Conservation (phyloP, 2,113 vertebrate species). For the Leptosomus discolor region DNA sequence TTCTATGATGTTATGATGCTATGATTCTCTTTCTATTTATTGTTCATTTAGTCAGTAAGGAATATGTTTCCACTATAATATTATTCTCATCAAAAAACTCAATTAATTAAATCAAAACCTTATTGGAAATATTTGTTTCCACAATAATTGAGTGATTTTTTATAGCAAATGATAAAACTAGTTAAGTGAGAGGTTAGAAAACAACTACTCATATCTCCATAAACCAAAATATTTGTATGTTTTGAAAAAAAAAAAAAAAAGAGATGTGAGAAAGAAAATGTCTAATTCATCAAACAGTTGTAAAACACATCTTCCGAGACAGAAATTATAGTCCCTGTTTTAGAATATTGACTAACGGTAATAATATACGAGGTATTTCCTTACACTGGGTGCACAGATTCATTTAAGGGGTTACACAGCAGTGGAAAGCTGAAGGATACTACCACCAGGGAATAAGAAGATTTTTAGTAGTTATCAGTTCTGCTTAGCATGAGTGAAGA, state of each 20-base stretch:
- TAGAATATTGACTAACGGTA: not conserved
- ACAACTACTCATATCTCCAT: not conserved
- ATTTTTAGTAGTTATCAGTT: not conserved
- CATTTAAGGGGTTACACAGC: not conserved
- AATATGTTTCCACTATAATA: not conserved
- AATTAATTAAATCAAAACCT: not conserved
- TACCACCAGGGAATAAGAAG: not conserved
- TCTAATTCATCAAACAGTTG: not conserved
- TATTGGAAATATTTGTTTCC: not conserved
- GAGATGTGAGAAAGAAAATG: not conserved
- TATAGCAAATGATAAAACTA: not conserved
- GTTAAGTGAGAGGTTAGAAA: not conserved
- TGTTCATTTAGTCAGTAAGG: not conserved
- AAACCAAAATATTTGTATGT: slow-evolving; percentile 2
- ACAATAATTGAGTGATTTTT: not conserved
- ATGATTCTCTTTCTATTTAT: not conserved
- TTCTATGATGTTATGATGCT: not conserved
- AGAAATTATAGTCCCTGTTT: not conserved
- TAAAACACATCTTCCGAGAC: not conserved
- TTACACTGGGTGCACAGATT: not conserved
- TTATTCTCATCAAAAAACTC: not conserved
- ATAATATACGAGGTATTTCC: not conserved
- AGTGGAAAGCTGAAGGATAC: not conserved
- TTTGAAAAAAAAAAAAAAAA: not conserved
- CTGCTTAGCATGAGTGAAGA: not conserved